Base-by-base conservation (phyloP, 2,797 vertebrate genomes). In the Pseudopleuronectes americanus region DNA sequence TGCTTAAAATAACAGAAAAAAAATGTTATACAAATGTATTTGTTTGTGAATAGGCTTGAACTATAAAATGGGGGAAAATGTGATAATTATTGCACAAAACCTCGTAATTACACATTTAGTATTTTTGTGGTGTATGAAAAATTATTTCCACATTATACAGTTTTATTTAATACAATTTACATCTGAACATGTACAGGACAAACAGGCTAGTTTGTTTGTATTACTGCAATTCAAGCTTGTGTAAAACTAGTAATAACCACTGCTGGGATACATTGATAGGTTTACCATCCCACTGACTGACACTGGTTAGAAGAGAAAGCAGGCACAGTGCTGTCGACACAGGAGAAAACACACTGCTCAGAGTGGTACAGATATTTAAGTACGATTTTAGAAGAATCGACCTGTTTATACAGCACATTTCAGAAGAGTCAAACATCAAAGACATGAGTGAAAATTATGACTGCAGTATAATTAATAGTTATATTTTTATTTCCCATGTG, bases 361-460 rank as follows among this genome's bases (percentile, higher is more conserved):
- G 57, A 33, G 61, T 31, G 28, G 28, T 12, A 13, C 12, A 13
- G 10, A 38, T 38, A 38, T 38, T 38, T 38, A 38, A 13, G 12
- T 38, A 0, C 3, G 10, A 12, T 36, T 12, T 12, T 36, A 36
- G 36, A 64, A 71, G 53, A 69, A 26, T 53, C 66, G 49, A 1
- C 52, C 63, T 23, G 24, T 55, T 52, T 23, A 58, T 16, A 66
- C 61, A 64, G 19, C 21, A 52, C 51, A 57, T 62, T 61, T 45
- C 19, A 8, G 13, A 21, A 36, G 21, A n/a, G 24, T 23, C 16
- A 51, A 77, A 73, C 45, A 74, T 57, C 5, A 56, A 17, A 9
- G 38, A 51, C 54, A 53, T 77, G 49, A 23, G 12, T 60, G 54
- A 51, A 49, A 51, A 51, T 70, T 85, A 54, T 31, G 57, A 51